Evolutionary conservation across 2,888 invertebrate species (phyloP), one percentile per base, ranked within the genome.

Genomic region (Rutpela maculata): DNA sequence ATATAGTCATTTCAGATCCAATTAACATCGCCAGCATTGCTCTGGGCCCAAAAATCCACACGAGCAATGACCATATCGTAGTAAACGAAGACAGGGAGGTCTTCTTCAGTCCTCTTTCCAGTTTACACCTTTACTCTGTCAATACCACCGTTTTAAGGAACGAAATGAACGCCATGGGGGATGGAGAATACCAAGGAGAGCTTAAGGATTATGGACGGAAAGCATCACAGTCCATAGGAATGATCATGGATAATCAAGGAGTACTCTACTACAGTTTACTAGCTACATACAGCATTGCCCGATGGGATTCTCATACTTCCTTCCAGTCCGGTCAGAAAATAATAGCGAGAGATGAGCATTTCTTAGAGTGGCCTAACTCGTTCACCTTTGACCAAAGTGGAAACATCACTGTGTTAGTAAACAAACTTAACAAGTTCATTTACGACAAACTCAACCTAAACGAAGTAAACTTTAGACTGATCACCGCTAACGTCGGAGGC

Each of bases 341-440:
- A 31, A 93, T 95, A 77, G 93, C 94, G 5, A 91, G 93, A 82
- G 95, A 95, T 87, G 91, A 92, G 62, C 91, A 91, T 76, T 93
- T 92, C 84, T 92, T 95, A 81, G 95, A 95, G 87, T 95, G 95
- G 95, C 92, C 94, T 0, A 94, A 94, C 85, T 92, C 94, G 4
- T 94, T 95, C 87, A 91, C 93, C 1, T 93, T 95, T 84, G 94
- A 95, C 85, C 91, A 91, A 77, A 88, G 90, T 70, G 94, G 94
- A 35, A 93, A 93, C 85, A 89, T 95, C 9, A 94, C 93, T 87
- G 93, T 93, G 11, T 91, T 95, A 11, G 91, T 94, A n/a, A 95
- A 95, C 88, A 90, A 93, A 68, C 88, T 95, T 79, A 93, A 93
- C 83, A 93, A 93, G 87, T 94, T 93, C 85, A 91, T 94, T 55